Base-by-base conservation (phyloP, 2,888 invertebrate genomes). In the Trachelus troglodyta region DNA sequence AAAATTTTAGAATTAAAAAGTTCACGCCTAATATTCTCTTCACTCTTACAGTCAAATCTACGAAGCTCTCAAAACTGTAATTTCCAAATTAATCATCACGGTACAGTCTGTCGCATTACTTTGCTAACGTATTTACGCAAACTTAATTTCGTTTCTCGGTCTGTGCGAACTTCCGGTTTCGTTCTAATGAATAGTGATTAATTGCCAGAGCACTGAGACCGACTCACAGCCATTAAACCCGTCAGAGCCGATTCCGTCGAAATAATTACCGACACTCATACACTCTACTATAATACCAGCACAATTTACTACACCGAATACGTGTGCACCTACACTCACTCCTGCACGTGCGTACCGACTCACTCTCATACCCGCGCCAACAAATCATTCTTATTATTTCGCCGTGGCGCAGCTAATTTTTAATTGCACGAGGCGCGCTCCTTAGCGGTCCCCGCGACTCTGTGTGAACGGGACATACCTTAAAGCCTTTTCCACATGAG, bases 141-240 rank as follows among this genome's bases (percentile, higher is more conserved):
- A 56, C 23, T 56, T 56, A 86, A 86, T 86, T 86, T 86, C 81
- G 83, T 81, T 87, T 86, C 85, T 87, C 83, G 81, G 82, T 83
- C 69, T 33, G 34, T 35, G 34, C n/a, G 76, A 79, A 76, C 84
- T 86, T 87, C 86, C 86, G 84, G 82, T 84, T 79, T 81, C 81
- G 81, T 82, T 85, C 81, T 87, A 87, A 87, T 86, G 87, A 87
- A 87, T 87, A 87, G 85, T 87, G 87, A 87, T 87, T 87, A 87
- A 87, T 87, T 85, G 87, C 83, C 84, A 77, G 85, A 83, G 80
- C 83, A 85, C 85, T 81, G 87, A 83, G 86, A 87, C 83, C 85
- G 85, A 87, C 85, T 86, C 83, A 81, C 82, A 85, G 81, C 87
- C 87, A 86, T 87, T 86, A 87, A 87, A 83, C 85, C 85, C 85